Conservation (phyloP, 2,888 invertebrate species). For the Clivina fossor region DNA sequence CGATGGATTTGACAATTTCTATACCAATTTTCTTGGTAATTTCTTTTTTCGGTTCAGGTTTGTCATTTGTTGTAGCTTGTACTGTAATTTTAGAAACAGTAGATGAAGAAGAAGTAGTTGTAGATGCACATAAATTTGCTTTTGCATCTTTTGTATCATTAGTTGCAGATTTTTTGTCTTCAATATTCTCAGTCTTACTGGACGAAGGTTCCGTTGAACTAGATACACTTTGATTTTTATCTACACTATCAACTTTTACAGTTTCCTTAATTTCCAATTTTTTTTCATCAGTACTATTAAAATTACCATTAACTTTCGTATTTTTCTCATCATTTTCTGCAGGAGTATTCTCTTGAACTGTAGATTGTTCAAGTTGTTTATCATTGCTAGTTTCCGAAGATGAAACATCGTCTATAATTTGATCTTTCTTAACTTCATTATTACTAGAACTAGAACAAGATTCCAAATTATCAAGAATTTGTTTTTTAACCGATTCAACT, state of each 20-base stretch:
- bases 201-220: constrained; percentile 14
- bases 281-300: constrained; percentile 3
- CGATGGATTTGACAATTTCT: neutral
- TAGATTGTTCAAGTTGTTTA: constrained; percentile 1
- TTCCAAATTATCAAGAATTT: constrained; percentile 26
- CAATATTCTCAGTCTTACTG: neutral
- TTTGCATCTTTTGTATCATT: neutral
- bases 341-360: constrained; percentile 3
- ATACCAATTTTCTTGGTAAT: neutral
- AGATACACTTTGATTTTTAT: constrained; percentile 18
- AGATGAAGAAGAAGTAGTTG: too few species aligned
- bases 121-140: neutral
- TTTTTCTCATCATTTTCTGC: neutral
- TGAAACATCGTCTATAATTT: constrained; percentile 16
- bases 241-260: neutral
- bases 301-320: neutral
- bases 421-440: constrained; percentile 1
- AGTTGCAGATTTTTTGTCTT: neutral
- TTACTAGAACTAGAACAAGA: constrained; percentile 9
- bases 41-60: neutral
- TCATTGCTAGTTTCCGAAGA: constrained; percentile 11
- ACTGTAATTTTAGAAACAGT: neutral
- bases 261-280: neutral
- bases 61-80: constrained; percentile 3
- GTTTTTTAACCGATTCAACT: constrained; percentile 29